Conservation (phyloP, 2,113 vertebrate genomes). For the Sprattus sprattus region DNA sequence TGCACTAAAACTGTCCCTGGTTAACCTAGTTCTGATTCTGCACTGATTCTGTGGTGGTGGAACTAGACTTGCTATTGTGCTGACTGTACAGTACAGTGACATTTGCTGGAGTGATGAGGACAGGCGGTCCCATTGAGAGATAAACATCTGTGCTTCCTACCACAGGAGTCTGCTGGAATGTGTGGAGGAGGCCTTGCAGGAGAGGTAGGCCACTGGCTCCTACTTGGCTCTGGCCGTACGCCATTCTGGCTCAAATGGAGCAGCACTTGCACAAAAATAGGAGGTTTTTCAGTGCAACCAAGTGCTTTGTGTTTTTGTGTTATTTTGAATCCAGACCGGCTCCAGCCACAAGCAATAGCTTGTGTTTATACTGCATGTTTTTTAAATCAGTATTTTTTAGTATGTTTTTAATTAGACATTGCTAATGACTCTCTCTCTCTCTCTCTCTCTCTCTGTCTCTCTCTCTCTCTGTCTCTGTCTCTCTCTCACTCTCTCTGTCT, state of each 20-base stretch:
- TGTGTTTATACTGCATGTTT: neutral
- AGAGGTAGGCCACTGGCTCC: conserved; percentile 63
- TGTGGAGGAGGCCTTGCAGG: conserved; percentile 79
- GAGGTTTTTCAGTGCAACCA: neutral
- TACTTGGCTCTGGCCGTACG: conserved; percentile 41
- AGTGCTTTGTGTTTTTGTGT: neutral
- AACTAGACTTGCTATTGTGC: too few relatives aligned
- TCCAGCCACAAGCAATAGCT: neutral
- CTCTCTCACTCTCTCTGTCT: conserved; percentile 24
- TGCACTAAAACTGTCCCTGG: too few relatives aligned
- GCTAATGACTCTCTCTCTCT: neutral
- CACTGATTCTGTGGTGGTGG: too few relatives aligned
- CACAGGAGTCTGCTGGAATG: conserved; percentile 84
- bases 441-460: neutral
- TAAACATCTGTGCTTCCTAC: conserved; percentile 63
- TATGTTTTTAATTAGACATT: neutral
- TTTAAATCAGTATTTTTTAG: neutral
- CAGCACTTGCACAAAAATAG: neutral
- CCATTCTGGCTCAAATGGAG: neutral
- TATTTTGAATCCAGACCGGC: neutral
- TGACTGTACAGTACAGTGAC: neutral
- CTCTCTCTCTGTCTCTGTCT: too few relatives aligned
- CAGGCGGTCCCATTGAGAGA: conserved; percentile 53
- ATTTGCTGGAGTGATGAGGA: conserved; percentile 41
- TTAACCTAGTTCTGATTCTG: too few relatives aligned